phyloP scores from a whole-genome alignment of 1,140 invertebrate genomes.

The Lasaia peninsularis region DNA sequence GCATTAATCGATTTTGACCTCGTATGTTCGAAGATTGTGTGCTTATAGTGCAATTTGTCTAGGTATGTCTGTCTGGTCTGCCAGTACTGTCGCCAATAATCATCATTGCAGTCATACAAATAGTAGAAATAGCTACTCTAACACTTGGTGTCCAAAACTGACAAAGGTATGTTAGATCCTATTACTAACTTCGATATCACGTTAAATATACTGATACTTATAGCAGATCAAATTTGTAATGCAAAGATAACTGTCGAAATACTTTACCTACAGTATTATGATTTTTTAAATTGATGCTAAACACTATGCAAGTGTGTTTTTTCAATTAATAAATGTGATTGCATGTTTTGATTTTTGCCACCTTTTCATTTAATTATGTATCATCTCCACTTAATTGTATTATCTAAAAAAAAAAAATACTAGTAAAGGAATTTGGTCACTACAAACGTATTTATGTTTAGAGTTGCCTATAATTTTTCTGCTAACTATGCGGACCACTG shows the following conservation, averaged over 20 bases:
- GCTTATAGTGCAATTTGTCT: conserved; percentile 53
- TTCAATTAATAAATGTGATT: no score
- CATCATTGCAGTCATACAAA: conserved; percentile 51
- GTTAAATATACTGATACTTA: background rate
- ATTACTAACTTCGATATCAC: background rate
- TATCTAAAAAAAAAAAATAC: no score
- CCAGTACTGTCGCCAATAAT: conserved; percentile 70
- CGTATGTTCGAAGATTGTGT: background rate
- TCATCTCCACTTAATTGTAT: no score
- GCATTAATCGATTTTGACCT: background rate
- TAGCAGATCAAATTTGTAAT: background rate
- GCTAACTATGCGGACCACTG: no score
- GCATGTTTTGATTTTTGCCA: conserved; percentile 4
- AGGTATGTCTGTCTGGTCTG: conserved; percentile 77
- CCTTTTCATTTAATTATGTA: conserved; percentile 4
- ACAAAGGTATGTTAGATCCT: conserved; percentile 50
- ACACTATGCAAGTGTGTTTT: no score
- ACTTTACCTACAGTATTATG: background rate
- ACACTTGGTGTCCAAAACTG: conserved; percentile 67
- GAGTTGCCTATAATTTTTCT: no score
- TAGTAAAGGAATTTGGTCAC: no score
- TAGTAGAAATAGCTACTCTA: conserved; percentile 55
- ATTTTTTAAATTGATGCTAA: no score
- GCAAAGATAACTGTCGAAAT: background rate
- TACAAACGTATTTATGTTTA: no score